Conservation (phyloP, 2,888 invertebrate species). For the Apamea crenata region DNA sequence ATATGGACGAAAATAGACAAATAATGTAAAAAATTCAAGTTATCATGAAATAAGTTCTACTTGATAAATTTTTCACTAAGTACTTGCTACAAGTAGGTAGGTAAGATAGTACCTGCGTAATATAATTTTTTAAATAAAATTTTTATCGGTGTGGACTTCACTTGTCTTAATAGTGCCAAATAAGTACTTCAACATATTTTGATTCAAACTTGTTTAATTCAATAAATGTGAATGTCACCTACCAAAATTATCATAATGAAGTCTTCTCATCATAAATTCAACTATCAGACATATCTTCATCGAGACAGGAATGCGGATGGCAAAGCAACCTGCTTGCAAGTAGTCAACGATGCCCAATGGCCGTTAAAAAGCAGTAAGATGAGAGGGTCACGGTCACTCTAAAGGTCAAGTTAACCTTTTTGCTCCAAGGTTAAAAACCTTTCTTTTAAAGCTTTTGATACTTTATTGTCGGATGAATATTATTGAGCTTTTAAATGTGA, state of each 20-base stretch:
- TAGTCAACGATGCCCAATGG: not conserved
- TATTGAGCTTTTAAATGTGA: constrained; percentile 13
- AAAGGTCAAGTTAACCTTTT: constrained; percentile 39
- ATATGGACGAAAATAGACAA: not conserved
- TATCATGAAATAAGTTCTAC: no score
- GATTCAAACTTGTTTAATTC: not conserved
- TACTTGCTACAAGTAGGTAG: not conserved
- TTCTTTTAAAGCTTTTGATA: constrained; percentile 41
- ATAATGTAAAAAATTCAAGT: no score
- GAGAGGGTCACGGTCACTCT: constrained; percentile 35
- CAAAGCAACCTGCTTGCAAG: constrained; percentile 11
- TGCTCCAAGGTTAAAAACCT: constrained; percentile 34
- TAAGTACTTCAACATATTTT: not conserved
- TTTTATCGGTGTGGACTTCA: not conserved
- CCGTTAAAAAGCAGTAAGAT: constrained; percentile 3
- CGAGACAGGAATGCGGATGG: constrained; percentile 32
- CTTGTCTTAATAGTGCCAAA: not conserved
- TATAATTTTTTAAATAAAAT: not conserved
- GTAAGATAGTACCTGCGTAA: not conserved
- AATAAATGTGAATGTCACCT: not conserved
- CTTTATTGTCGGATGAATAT: constrained; percentile 17
- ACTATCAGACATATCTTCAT: not conserved
- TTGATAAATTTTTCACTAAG: no score
- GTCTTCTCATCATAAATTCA: not conserved
- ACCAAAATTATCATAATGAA: no score